A percentile compares a stretch with the other conserved stretches of the same genome.
phyloP scores from a whole-genome alignment of 2,888 invertebrate genomes.

The Hybos culiciformis region DNA sequence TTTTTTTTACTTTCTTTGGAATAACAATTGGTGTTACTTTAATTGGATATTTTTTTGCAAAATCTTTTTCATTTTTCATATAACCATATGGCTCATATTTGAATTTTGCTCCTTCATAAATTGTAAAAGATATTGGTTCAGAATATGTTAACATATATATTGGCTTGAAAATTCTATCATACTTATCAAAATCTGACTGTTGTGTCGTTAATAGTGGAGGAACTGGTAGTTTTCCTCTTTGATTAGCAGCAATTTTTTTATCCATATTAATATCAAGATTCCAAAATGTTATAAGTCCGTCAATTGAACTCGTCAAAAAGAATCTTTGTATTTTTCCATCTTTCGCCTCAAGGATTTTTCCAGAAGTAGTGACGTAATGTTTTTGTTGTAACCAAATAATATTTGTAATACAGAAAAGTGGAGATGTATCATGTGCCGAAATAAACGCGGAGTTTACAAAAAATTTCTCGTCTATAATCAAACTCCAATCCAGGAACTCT shows the following conservation, averaged over 20 bases:
- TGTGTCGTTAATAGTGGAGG: constrained; percentile 46
- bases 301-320: constrained; percentile 50
- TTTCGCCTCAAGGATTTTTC: constrained; percentile 36
- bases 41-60: constrained; percentile 16
- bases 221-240: constrained; percentile 26
- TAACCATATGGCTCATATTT: constrained; percentile 3
- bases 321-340: constrained; percentile 39
- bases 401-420: constrained; percentile 46
- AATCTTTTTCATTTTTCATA: background rate
- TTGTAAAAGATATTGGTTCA: constrained; percentile 33
- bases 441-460: constrained; percentile 45
- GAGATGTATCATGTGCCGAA: constrained; percentile 48
- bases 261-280: constrained; percentile 39
- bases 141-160: constrained; percentile 40
- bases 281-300: constrained; percentile 59
- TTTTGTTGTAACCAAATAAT: constrained; percentile 57
- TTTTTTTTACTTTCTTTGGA: constrained; percentile 11
- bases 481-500: constrained; percentile 55
- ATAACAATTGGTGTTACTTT: constrained; percentile 20
- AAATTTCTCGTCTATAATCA: constrained; percentile 43
- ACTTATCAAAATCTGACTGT: constrained; percentile 44
- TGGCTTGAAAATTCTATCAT: constrained; percentile 49
- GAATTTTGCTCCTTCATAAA: constrained; percentile 24
- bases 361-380: constrained; percentile 44
- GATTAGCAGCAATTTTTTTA: constrained; percentile 15